Base-by-base conservation (phyloP, 2,888 invertebrate species). In the Pollenia labialis region DNA sequence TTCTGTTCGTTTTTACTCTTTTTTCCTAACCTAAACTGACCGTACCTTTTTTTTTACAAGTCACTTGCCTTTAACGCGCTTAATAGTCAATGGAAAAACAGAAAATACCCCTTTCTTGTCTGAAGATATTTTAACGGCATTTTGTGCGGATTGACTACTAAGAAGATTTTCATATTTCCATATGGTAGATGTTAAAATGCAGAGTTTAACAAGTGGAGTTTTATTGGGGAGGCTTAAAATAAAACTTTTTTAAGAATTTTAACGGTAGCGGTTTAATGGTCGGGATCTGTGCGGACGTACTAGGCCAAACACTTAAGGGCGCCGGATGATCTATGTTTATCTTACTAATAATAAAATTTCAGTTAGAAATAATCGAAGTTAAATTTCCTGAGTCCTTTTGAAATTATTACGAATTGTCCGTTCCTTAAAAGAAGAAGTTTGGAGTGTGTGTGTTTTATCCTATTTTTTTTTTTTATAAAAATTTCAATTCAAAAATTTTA, bases 31-130 rank as follows among this genome's bases (percentile, higher is more conserved):
- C 48, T n/a, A 58, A 62, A 84, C 74, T 68, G 74, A 80, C 84
- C 79, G 74, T 80, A 69, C 72, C 68, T 68, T 80, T 58, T 66
- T 56, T 66, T 64, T 48, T 85, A 42, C 68, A 58, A 68, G 60
- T 80, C 79, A 80, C 71, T 71, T 71, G 71, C 83, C 76, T 66
- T 72, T 23, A 32, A 46, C 48, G 18, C 42, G 18, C n/a, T 48
- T 11, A 40, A 54, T 46, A 32, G 14, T 52, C 42, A n/a, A 16
- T 11, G 12, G n/a, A 71, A 56, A 52, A 10, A 14, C 4, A 66
- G n/a, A 71, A 50, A 62, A 71, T 46, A 32, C 62, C 62, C 46
- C 75, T 62, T 54, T 54, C 48, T 77, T 44, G 72, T 50, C n/a
- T 46, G 62, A 62, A 62, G 56, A 64, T 48, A 40, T 64, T 71